A percentile compares a stretch with the other conserved stretches of the same genome.
These are phyloP conservation scores for Silurus aristotelis DNA, from an alignment of 2,797 vertebrate genomes.

Conservation along the genomic window DNA sequence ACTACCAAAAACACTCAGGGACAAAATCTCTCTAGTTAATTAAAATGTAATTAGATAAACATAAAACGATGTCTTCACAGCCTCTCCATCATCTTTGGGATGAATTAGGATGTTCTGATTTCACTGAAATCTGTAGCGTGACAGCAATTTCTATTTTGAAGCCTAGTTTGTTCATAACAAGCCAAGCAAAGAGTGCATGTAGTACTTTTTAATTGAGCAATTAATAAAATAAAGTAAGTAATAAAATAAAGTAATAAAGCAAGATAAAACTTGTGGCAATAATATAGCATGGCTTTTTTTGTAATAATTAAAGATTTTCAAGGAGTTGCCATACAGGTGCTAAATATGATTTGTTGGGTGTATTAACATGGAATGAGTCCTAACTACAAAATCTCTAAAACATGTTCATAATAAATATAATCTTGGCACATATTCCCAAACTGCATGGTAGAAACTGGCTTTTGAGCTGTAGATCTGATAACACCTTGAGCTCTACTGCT, in stretches of 20 bases:
- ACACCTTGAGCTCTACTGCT: not conserved
- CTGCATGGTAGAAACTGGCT: not conserved
- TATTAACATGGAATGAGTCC: not conserved
- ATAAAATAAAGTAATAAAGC: not conserved
- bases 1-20: not conserved
- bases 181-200: not conserved
- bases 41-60: not conserved
- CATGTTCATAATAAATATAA: not conserved
- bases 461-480: not conserved
- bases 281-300: not conserved
- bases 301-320: not conserved
- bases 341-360: not conserved
- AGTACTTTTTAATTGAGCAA: not conserved
- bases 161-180: not conserved
- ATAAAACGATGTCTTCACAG: not conserved
- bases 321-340: not conserved
- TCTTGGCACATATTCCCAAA: not conserved
- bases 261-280: not conserved
- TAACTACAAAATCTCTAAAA: not conserved
- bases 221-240: not conserved
- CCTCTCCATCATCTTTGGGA: not conserved
- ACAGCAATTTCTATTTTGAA: not conserved
- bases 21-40: not conserved
- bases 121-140: not conserved
- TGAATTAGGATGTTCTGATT: not conserved